A percentile compares a stretch with the other conserved stretches of the same genome.
phyloP scores from a whole-genome alignment of 2,797 vertebrate species.

The Silurus aristotelis region DNA sequence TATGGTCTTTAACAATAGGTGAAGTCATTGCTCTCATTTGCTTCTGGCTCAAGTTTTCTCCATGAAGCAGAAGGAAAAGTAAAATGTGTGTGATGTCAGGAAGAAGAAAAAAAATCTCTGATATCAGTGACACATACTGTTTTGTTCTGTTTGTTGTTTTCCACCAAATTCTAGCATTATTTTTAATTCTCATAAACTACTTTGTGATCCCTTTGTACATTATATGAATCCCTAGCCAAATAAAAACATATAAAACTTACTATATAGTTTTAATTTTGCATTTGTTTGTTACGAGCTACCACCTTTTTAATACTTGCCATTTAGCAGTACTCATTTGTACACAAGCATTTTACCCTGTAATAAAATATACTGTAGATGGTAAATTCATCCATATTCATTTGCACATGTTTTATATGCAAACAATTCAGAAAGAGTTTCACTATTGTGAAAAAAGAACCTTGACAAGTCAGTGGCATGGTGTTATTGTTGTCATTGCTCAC shows the following conservation, averaged over 20 bases:
- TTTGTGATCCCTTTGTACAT: neutral
- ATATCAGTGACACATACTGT: neutral
- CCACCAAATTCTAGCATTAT: neutral
- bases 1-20: conserved; percentile 37
- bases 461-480: neutral
- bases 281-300: neutral
- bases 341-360: neutral
- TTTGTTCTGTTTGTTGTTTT: neutral
- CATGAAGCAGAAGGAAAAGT: conserved; percentile 18
- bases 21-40: conserved; percentile 35
- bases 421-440: neutral
- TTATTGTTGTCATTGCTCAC: neutral
- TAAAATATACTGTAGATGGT: neutral
- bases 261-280: neutral
- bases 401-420: neutral
- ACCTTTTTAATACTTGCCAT: neutral
- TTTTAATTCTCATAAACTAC: neutral
- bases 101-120: conserved; percentile 5
- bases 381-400: neutral
- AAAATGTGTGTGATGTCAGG: conserved; percentile 13
- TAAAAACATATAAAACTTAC: neutral
- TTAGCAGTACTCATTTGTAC: neutral
- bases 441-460: neutral
- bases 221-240: neutral
- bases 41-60: conserved; percentile 25